A percentile compares a stretch with the other conserved stretches of the same genome.
Evolutionary conservation across 1,140 invertebrate species (phyloP).

Genomic region (Hycleus phaleratus): DNA sequence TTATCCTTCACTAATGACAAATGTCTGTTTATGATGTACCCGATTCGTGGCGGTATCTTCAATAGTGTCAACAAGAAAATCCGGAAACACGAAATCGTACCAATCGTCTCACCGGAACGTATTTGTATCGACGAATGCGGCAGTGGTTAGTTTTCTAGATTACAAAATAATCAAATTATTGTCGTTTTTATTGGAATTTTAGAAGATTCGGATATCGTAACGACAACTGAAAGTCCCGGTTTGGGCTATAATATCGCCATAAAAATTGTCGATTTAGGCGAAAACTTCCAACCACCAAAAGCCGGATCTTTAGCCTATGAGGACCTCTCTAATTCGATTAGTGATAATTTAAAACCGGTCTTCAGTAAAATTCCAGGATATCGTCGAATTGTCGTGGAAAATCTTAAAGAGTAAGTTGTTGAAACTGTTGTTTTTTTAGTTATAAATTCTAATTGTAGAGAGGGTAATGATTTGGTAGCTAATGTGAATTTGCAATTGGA

Average conservation of each 20-base stretch:
- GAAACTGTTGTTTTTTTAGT: not conserved
- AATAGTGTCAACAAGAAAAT: conserved; percentile 81
- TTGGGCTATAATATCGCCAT: conserved; percentile 64
- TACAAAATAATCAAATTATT: not conserved
- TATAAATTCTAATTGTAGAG: conserved; percentile 37
- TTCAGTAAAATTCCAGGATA: conserved; percentile 65
- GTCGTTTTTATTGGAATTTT: conserved; percentile 7
- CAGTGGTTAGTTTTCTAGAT: conserved; percentile 41
- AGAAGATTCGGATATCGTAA: conserved; percentile 47
- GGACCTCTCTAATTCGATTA: conserved; percentile 60
- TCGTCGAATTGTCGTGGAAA: conserved; percentile 56
- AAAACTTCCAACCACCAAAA: conserved; percentile 64
- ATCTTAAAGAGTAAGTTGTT: conserved; percentile 61
- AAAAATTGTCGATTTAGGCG: conserved; percentile 66
- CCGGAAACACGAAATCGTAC: conserved; percentile 68
- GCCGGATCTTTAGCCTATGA: conserved; percentile 63
- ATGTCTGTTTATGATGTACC: conserved; percentile 85
- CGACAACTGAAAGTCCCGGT: conserved; percentile 52
- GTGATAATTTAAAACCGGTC: conserved; percentile 53
- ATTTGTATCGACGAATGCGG: conserved; percentile 79
- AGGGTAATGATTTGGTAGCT: conserved; percentile 53
- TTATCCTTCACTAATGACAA: conserved; percentile 73
- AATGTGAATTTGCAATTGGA: conserved; percentile 60
- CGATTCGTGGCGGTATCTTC: conserved; percentile 73
- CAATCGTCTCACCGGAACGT: conserved; percentile 66